Evolutionary conservation across 2,888 invertebrate genomes (phyloP).

Genomic region (Micoletzkya japonica): DNA sequence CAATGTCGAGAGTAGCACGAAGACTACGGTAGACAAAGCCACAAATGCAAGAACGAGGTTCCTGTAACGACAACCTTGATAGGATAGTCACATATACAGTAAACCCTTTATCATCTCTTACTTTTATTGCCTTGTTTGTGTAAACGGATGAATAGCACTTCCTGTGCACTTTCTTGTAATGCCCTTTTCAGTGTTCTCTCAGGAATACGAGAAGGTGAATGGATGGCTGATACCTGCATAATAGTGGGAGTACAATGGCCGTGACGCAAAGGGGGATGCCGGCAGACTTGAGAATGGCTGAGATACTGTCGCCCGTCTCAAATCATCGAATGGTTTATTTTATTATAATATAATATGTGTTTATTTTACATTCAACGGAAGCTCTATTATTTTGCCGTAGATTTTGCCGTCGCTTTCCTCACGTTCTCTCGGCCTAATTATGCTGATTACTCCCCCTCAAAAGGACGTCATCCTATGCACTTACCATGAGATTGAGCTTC

Average conservation of each 20-base stretch:
- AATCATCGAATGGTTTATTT: background rate
- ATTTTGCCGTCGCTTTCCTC: no score
- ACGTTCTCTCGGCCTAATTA: no score
- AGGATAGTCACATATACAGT: no score
- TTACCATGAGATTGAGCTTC: no score
- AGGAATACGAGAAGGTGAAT: background rate
- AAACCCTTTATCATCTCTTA: background rate
- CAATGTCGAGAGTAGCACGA: background rate
- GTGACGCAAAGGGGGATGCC: background rate
- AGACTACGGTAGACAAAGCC: background rate
- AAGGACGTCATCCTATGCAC: no score
- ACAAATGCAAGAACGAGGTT: slow-evolving; percentile 1
- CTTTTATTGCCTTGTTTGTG: no score
- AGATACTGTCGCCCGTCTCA: background rate
- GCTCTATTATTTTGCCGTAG: no score
- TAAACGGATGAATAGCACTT: no score
- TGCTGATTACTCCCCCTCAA: no score
- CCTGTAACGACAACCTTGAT: background rate
- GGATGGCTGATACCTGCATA: slow-evolving; percentile 5
- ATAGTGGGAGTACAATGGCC: background rate
- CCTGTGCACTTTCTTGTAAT: no score
- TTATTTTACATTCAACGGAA: no score
- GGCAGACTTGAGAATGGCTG: background rate
- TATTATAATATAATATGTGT: background rate
- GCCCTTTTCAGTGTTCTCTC: slow-evolving; percentile 3